These are phyloP conservation scores for Acrobasis suavella DNA, from an alignment of 2,888 invertebrate species.

Conservation along the genomic window DNA sequence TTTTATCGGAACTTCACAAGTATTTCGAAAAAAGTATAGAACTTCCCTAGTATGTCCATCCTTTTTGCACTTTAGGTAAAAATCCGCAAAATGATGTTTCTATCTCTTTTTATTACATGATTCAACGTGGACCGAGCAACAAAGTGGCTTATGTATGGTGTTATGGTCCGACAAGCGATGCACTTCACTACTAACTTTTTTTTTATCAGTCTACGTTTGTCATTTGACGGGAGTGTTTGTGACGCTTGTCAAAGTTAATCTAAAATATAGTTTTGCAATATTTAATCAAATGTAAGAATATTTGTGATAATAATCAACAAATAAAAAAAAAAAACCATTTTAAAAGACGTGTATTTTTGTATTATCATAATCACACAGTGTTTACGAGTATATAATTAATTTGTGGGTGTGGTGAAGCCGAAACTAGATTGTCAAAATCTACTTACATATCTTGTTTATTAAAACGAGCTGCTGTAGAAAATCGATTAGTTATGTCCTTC, in stretches of 20 bases:
- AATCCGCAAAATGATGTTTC: slow-evolving; percentile 18
- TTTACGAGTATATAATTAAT: slow-evolving; percentile 46
- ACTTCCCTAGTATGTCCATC: background rate
- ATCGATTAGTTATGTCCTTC: background rate
- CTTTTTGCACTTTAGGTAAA: background rate
- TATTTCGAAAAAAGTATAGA: too few relatives aligned
- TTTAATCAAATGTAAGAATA: slow-evolving; percentile 7
- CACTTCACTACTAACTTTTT: slow-evolving; percentile 33
- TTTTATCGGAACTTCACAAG: too few relatives aligned
- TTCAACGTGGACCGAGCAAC: slow-evolving; percentile 11
- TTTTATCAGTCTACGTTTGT: slow-evolving; percentile 64
- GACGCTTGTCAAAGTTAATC: slow-evolving; percentile 31
- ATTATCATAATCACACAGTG: slow-evolving; percentile 27
- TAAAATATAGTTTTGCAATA: background rate
- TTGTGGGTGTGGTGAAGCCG: slow-evolving; percentile 71
- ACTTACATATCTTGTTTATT: background rate
- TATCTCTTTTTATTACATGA: slow-evolving; percentile 37
- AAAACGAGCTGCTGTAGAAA: slow-evolving; percentile 1
- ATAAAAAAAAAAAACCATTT: too few relatives aligned
- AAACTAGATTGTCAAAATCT: slow-evolving; percentile 50
- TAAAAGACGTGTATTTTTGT: slow-evolving; percentile 26
- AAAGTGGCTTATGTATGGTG: slow-evolving; percentile 17
- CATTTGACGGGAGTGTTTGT: slow-evolving; percentile 58
- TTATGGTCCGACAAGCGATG: slow-evolving; percentile 26
- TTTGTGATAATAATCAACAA: background rate